These are phyloP conservation scores for Aptenodytes patagonicus DNA, from an alignment of 2,113 vertebrate species.

Conservation along the genomic window DNA sequence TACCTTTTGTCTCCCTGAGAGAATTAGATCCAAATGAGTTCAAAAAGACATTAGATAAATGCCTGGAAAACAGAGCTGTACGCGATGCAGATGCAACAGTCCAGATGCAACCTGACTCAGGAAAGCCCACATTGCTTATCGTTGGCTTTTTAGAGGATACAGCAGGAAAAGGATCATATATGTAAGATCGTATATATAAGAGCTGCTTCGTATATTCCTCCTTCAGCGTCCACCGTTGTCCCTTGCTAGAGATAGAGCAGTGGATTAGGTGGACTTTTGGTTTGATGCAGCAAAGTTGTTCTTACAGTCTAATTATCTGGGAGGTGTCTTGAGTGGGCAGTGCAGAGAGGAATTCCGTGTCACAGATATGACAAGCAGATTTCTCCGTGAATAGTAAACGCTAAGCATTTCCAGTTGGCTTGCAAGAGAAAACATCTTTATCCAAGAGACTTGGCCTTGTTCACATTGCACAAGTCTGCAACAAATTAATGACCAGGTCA, in stretches of 20 bases:
- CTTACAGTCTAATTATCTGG: neutral
- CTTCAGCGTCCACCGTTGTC: neutral
- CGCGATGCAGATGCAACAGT: neutral
- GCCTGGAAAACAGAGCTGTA: neutral
- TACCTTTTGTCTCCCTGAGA: constrained; percentile 23
- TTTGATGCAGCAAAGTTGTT: neutral
- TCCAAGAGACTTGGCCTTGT: constrained; percentile 54
- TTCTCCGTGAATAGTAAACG: neutral
- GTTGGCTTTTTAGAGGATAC: neutral
- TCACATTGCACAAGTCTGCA: constrained; percentile 24
- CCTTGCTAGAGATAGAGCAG: neutral
- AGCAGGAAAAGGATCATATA: neutral
- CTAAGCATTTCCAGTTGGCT: constrained; percentile 39
- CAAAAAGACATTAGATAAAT: constrained; percentile 11
- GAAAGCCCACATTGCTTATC: neutral
- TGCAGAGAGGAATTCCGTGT: neutral
- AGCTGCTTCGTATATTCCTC: neutral
- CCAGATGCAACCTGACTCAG: neutral
- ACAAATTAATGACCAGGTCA: constrained; percentile 63
- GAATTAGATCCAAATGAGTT: constrained; percentile 42
- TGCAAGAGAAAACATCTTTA: constrained; percentile 19
- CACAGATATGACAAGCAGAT: constrained; percentile 2
- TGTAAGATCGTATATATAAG: neutral
- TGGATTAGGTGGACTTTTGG: neutral
- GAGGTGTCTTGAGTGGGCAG: constrained; percentile 8